These are phyloP conservation scores for Scaptodrosophila latifasciaeformis DNA, from an alignment of 2,888 invertebrate genomes.

Conservation along the genomic window DNA sequence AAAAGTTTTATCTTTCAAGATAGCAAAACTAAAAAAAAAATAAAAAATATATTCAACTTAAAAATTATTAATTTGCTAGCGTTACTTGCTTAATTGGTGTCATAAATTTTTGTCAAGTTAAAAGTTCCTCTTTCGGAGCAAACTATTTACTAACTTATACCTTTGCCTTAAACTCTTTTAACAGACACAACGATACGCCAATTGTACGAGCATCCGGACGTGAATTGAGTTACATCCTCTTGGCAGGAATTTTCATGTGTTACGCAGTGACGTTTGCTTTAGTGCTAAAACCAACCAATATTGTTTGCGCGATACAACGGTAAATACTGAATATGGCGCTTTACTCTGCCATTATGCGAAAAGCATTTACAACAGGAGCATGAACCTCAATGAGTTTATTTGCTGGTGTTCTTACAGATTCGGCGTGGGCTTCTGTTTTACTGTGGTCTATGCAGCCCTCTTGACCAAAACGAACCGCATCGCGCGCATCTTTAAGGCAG, in stretches of 20 bases:
- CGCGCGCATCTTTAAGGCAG: conserved; percentile 96
- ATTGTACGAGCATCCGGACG: conserved; percentile 97
- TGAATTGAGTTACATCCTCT: conserved; percentile 91
- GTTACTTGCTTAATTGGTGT: conserved; percentile 12
- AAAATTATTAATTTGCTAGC: not conserved
- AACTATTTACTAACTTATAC: too few species aligned
- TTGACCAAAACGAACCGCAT: conserved; percentile 98
- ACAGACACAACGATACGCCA: conserved; percentile 90
- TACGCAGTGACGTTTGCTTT: conserved; percentile 94
- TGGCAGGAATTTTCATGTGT: conserved; percentile 92
- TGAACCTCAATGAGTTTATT: not conserved
- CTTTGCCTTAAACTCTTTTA: not conserved
- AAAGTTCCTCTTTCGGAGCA: not conserved
- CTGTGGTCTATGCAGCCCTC: conserved; percentile 96
- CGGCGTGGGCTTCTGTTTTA: conserved; percentile 96
- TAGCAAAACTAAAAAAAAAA: conserved; percentile 1
- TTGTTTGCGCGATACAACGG: conserved; percentile 93
- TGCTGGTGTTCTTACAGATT: conserved; percentile 77
- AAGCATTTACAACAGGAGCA: too few species aligned
- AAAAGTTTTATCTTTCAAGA: conserved; percentile 23
- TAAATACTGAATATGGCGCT: conserved; percentile 77
- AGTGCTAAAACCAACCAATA: conserved; percentile 89
- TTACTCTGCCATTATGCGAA: too few species aligned
- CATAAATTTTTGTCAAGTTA: not conserved
- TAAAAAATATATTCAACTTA: conserved; percentile 5